Evolutionary conservation across 2,888 invertebrate species (phyloP).

Genomic region (Drosophila planitibia): DNA sequence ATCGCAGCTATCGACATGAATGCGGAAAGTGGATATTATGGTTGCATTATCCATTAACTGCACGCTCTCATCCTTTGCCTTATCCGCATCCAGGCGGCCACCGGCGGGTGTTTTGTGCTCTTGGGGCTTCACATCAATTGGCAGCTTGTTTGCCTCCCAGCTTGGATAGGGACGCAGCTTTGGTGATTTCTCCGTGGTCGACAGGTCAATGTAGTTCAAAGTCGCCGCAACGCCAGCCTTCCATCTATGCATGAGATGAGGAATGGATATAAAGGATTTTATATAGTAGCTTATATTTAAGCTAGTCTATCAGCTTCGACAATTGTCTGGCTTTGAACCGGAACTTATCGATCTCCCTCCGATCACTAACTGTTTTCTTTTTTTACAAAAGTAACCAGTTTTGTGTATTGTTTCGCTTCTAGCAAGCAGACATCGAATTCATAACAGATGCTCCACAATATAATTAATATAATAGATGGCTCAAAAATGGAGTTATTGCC

Average conservation of each 20-base stretch:
- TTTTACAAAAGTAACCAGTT: not conserved
- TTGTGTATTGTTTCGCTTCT: not conserved
- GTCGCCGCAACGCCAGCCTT: conserved; percentile 90
- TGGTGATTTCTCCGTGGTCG: conserved; percentile 88
- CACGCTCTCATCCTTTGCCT: conserved; percentile 85
- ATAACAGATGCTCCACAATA: not conserved
- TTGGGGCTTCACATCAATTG: conserved; percentile 86
- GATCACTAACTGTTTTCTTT: not conserved
- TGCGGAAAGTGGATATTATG: conserved; percentile 90
- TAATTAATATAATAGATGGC: not conserved
- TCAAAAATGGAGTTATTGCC: not conserved
- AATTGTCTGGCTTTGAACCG: not conserved
- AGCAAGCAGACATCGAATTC: not conserved
- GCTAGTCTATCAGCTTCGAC: not conserved
- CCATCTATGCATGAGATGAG: conserved; percentile 86
- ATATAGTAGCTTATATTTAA: not conserved
- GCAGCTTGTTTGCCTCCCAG: conserved; percentile 92
- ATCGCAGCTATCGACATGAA: conserved; percentile 91
- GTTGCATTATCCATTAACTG: conserved; percentile 87
- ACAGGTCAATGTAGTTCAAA: conserved; percentile 88
- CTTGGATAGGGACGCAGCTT: conserved; percentile 91
- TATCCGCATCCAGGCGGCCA: conserved; percentile 83
- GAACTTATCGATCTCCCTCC: not conserved
- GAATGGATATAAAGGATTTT: not conserved
- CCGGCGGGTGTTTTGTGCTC: conserved; percentile 75